Evolutionary conservation across 2,797 vertebrate species (phyloP), one percentile per base, ranked within the genome.

Genomic region (Helicolenus hilgendorfi): DNA sequence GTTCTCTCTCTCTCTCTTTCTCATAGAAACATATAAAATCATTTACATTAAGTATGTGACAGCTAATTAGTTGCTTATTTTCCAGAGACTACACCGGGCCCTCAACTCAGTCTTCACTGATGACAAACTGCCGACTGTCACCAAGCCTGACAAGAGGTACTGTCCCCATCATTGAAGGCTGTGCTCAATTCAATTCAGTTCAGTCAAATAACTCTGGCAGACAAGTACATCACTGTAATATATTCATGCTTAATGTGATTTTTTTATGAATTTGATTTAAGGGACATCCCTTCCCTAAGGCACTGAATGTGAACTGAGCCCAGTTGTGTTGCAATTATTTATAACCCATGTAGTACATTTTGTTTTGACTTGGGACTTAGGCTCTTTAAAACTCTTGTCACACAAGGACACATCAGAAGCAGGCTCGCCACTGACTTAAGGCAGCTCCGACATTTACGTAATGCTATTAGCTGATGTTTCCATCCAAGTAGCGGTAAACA

Each of bases 21-120:
- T 41, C 4, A 73, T 14, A 55, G 29, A 71, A 35, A 69, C 13
- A 24, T 26, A 53, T 6, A 7, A 53, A 24, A 49, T 49, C 2
- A 24, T 65, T 65, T 55, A 24, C 45, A 59, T 2, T 4, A 26
- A 59, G 27, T 7, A 79, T 49, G 31, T 33, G 18, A 84, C n/a
- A 70, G 55, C 22, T 35, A 24, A 80, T 72, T 22, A 84, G 55
- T 82, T 78, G n/a, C 85, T 93, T 98, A 24, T 89, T 90, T 92
- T 94, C 36, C 94, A 99, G 99, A 98, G 99, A 96, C 96, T 99
- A 91, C 99, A 99, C 83, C 97, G 98, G 83, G 98, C 98, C 83
- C 96, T 99, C 89, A 99, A 99, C 93, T 98, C 98, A 9, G 98
- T 98, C 65, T 98, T 98, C 96, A 97, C 74, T 75, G 98, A 99